Conservation (phyloP, 2,797 vertebrate species). For the Choloepus didactylus region DNA sequence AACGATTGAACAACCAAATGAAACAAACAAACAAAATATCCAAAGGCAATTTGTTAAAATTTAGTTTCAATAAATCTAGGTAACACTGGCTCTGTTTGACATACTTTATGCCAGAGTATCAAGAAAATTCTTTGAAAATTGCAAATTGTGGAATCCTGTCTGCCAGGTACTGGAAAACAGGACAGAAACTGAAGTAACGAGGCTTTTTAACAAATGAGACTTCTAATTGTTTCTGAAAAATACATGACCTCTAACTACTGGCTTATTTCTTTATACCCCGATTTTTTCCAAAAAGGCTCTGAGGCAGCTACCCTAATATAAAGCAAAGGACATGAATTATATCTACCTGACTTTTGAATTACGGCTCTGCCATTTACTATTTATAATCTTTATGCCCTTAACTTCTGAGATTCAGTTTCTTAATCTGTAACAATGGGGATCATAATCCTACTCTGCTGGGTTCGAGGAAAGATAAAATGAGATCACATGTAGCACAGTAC, state of each 20-base stretch:
- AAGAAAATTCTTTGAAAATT: constrained; percentile 71
- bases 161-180: constrained; percentile 69
- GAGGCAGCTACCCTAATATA: constrained; percentile 62
- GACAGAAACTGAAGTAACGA: constrained; percentile 66
- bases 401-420: constrained; percentile 68
- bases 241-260: constrained; percentile 64
- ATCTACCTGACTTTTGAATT: constrained; percentile 69
- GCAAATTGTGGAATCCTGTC: constrained; percentile 64
- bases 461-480: constrained; percentile 61
- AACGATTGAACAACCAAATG: constrained; percentile 69
- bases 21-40: constrained; percentile 61
- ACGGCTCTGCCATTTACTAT: constrained; percentile 60
- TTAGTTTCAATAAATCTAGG: constrained; percentile 68
- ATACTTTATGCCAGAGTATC: constrained; percentile 64
- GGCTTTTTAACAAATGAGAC: constrained; percentile 63
- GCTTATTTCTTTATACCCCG: constrained; percentile 58
- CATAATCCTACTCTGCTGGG: constrained; percentile 54
- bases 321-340: constrained; percentile 69
- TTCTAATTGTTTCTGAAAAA: constrained; percentile 69
- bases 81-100: constrained; percentile 23
- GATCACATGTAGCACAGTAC: constrained; percentile 53
- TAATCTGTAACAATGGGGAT: constrained; percentile 56
- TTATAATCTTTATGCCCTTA: constrained; percentile 71
- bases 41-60: constrained; percentile 62
- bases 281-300: constrained; percentile 70